phyloP scores from a whole-genome alignment of 1,140 invertebrate species.

The Drosophila arizonae region DNA sequence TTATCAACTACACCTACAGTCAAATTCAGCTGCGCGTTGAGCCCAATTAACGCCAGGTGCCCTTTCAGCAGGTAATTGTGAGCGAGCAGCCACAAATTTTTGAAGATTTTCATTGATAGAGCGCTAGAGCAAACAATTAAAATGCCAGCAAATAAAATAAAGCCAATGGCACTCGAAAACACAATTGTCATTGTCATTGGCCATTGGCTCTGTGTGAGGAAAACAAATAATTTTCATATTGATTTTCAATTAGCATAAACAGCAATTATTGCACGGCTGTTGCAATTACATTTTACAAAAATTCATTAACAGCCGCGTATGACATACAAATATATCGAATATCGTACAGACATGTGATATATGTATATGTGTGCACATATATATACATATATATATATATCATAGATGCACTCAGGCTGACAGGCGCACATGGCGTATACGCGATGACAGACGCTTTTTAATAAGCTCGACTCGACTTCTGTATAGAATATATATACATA shows the following conservation, averaged over 20 bases:
- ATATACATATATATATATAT: background rate
- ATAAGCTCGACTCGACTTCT: constrained; percentile 16
- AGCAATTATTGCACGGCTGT: constrained; percentile 47
- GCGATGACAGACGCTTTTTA: constrained; percentile 39
- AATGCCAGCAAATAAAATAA: background rate
- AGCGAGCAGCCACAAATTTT: constrained; percentile 3
- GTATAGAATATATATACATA: background rate
- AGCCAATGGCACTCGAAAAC: background rate
- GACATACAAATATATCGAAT: background rate
- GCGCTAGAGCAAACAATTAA: constrained; percentile 11
- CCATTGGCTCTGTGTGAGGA: background rate
- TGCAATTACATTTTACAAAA: constrained; percentile 41
- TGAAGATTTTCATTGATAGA: constrained; percentile 9
- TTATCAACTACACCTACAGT: background rate
- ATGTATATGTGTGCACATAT: background rate
- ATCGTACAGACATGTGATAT: background rate
- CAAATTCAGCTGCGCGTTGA: background rate
- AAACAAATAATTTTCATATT: constrained; percentile 38
- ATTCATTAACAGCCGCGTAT: constrained; percentile 38
- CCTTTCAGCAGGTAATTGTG: background rate
- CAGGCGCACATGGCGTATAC: constrained; percentile 39
- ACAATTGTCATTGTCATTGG: background rate
- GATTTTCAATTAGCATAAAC: constrained; percentile 70
- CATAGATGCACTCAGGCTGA: constrained; percentile 3
- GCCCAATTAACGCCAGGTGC: constrained; percentile 14